A percentile compares a stretch with the other conserved stretches of the same genome.
Evolutionary conservation across 2,888 invertebrate species (phyloP).

Genomic region (Drosophila prostipennis): DNA sequence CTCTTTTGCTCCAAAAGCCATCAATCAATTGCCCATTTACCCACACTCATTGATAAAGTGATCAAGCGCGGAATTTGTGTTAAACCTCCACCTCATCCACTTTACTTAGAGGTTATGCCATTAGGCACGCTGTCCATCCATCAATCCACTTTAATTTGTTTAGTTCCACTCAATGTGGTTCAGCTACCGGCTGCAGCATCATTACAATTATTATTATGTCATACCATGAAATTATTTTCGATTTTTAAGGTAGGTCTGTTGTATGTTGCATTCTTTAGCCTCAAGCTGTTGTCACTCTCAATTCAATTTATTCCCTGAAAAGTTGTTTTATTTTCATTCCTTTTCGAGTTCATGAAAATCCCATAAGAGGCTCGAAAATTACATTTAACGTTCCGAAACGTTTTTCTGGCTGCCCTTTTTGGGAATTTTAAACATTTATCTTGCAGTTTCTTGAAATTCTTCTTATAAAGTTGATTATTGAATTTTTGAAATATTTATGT

Average conservation of each 20-base stretch:
- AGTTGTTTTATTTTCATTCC: constrained; percentile 15
- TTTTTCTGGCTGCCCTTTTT: constrained; percentile 6
- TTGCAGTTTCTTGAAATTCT: neutral
- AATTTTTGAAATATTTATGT: neutral
- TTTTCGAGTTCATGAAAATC: constrained; percentile 17
- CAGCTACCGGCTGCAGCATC: constrained; percentile 26
- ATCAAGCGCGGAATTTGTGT: constrained; percentile 31
- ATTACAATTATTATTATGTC: constrained; percentile 18
- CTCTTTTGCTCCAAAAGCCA: constrained; percentile 7
- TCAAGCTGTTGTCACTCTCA: constrained; percentile 25
- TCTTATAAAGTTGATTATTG: neutral
- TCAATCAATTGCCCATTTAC: constrained; percentile 48
- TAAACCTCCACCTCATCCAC: constrained; percentile 11
- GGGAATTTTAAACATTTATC: neutral
- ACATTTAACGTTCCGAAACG: constrained; percentile 7
- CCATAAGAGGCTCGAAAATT: constrained; percentile 4
- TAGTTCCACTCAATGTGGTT: constrained; percentile 24
- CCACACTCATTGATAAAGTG: constrained; percentile 8
- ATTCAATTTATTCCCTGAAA: constrained; percentile 15
- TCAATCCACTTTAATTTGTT: constrained; percentile 33
- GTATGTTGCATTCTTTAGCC: neutral
- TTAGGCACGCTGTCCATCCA: constrained; percentile 29
- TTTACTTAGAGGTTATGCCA: constrained; percentile 23
- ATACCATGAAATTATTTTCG: constrained; percentile 17
- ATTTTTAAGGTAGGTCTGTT: neutral